A percentile compares a stretch with the other conserved stretches of the same genome.
Evolutionary conservation across 2,888 invertebrate genomes (phyloP).

Genomic region (Cataglyphis altisquamis): DNA sequence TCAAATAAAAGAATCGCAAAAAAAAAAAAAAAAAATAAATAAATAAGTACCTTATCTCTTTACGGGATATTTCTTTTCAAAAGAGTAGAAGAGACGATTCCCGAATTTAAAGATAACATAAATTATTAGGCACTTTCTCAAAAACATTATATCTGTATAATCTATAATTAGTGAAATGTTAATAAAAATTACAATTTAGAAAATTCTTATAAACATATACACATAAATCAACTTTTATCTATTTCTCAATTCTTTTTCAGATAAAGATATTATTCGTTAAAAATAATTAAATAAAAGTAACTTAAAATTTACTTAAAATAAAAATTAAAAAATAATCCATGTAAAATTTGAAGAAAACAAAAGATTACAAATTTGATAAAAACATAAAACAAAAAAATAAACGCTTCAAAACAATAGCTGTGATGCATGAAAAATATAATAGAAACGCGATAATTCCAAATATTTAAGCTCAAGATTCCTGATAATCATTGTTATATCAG

Average conservation of each 20-base stretch:
- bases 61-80: slow-evolving; percentile 48
- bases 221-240: neutral
- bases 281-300: neutral
- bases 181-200: neutral
- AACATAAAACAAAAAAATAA: neutral
- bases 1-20: slow-evolving; percentile 71
- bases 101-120: slow-evolving; percentile 9
- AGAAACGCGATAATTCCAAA: neutral
- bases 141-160: neutral
- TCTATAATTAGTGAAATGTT: neutral
- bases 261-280: neutral
- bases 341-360: neutral
- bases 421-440: neutral
- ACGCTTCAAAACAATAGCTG: neutral
- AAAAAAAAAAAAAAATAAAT: slow-evolving; percentile 33
- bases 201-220: neutral
- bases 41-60: slow-evolving; percentile 57
- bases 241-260: neutral
- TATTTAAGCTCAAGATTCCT: neutral
- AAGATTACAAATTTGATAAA: neutral
- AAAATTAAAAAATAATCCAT: neutral
- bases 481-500: neutral
- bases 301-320: neutral
- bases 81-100: slow-evolving; percentile 21
- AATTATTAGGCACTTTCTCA: neutral